Evolutionary conservation across 2,888 invertebrate genomes (phyloP).

Genomic region (Psococerastis gibbosa): DNA sequence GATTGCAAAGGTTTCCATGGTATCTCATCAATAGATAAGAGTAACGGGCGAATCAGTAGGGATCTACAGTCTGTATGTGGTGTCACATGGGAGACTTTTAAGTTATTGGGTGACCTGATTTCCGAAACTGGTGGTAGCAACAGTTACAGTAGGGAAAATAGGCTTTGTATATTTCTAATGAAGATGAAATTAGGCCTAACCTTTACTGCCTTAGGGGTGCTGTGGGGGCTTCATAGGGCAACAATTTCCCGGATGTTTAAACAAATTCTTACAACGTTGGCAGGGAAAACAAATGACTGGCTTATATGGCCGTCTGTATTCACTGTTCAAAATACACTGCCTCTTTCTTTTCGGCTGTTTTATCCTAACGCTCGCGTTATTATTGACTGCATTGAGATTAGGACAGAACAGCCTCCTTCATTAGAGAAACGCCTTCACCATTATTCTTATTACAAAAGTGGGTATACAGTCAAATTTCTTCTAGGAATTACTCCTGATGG

Average conservation of each 20-base stretch:
- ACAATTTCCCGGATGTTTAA: not conserved
- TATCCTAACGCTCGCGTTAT: slow-evolving; percentile 17
- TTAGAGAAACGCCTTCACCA: too few relatives aligned
- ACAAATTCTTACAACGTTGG: not conserved
- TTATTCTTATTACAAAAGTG: too few relatives aligned
- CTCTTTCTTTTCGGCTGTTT: slow-evolving; percentile 16
- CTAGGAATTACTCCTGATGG: slow-evolving; percentile 17
- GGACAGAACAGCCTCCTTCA: too few relatives aligned
- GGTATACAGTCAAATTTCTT: slow-evolving; percentile 17
- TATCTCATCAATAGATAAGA: too few relatives aligned
- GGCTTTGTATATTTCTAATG: slow-evolving; percentile 10
- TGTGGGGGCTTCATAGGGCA: not conserved
- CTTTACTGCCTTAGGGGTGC: not conserved
- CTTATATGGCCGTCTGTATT: slow-evolving; percentile 17
- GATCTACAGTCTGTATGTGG: too few relatives aligned
- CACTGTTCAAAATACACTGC: slow-evolving; percentile 19
- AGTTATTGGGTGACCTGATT: too few relatives aligned
- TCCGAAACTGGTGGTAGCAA: too few relatives aligned
- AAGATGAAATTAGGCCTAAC: slow-evolving; percentile 12
- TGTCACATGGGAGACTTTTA: too few relatives aligned
- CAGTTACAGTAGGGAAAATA: too few relatives aligned
- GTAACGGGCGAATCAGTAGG: too few relatives aligned
- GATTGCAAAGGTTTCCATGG: too few relatives aligned
- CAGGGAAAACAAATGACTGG: slow-evolving; percentile 13
- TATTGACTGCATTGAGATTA: slow-evolving; percentile 18